phyloP scores from a whole-genome alignment of 2,888 invertebrate genomes.

The Microctonus hyperodae region DNA sequence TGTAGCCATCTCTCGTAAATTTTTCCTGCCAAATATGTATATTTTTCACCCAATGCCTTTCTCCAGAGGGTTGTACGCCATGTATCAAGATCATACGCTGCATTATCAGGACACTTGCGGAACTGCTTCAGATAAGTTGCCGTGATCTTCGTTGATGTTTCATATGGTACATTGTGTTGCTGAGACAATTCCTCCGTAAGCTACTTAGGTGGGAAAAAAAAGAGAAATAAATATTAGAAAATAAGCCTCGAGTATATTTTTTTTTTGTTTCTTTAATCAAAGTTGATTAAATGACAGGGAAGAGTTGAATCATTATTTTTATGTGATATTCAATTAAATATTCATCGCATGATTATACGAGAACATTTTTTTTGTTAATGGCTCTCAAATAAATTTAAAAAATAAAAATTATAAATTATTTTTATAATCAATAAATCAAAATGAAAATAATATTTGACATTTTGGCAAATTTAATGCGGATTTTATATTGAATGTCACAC shows the following conservation, averaged over 20 bases:
- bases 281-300: conserved; percentile 36
- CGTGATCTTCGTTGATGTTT: conserved; percentile 72
- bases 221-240: conserved; percentile 38
- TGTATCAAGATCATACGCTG: conserved; percentile 73
- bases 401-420: too few species aligned
- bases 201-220: conserved; percentile 53
- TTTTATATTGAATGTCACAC: conserved; percentile 48
- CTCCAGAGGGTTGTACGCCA: conserved; percentile 84
- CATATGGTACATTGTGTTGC: conserved; percentile 73
- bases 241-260: not conserved
- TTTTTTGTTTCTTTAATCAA: conserved; percentile 27
- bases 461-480: not conserved
- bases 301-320: conserved; percentile 27
- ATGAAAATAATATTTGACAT: not conserved
- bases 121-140: conserved; percentile 77
- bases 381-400: too few species aligned
- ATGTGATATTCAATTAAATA: conserved; percentile 43
- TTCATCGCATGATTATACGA: too few species aligned
- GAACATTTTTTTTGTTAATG: too few species aligned
- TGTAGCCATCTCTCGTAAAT: conserved; percentile 82
- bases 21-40: conserved; percentile 74
- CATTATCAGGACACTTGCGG: conserved; percentile 82
- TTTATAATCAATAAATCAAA: not conserved
- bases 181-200: conserved; percentile 68
- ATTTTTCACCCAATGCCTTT: conserved; percentile 77